Conservation (phyloP, 2,113 vertebrate genomes). For the Elgaria multicarinata region DNA sequence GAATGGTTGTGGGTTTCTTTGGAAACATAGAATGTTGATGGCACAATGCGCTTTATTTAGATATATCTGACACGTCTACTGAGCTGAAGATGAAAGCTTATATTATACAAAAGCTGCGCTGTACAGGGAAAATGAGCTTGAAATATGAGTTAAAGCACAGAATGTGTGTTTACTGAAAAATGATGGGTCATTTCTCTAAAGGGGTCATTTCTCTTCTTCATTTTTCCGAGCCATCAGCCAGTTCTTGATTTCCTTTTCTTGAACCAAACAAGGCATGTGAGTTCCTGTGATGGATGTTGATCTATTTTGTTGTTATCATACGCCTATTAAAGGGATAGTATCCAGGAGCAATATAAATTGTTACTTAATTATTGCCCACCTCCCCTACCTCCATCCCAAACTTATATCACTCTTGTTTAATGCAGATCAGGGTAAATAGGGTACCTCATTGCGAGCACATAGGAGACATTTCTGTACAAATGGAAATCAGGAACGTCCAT, state of each 20-base stretch:
- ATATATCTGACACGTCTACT: slow-evolving; percentile 55
- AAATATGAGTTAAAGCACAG: slow-evolving; percentile 80
- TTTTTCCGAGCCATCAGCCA: slow-evolving; percentile 46
- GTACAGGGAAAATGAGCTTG: slow-evolving; percentile 65
- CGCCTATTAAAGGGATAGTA: slow-evolving; percentile 73
- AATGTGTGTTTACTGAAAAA: slow-evolving; percentile 71
- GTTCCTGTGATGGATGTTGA: slow-evolving; percentile 68
- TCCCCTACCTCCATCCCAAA: slow-evolving; percentile 33
- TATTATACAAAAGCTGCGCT: slow-evolving; percentile 60
- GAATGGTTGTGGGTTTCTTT: slow-evolving; percentile 61
- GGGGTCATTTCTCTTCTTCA: slow-evolving; percentile 41
- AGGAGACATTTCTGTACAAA: neutral
- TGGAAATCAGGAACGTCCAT: slow-evolving; percentile 36
- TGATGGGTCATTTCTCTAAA: slow-evolving; percentile 61
- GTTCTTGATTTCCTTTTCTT: slow-evolving; percentile 42
- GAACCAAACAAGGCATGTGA: slow-evolving; percentile 50
- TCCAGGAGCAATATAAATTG: slow-evolving; percentile 62
- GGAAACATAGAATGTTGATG: slow-evolving; percentile 55
- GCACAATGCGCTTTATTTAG: slow-evolving; percentile 59
- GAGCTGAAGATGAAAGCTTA: slow-evolving; percentile 64
- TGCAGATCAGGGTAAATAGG: slow-evolving; percentile 38
- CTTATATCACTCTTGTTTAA: slow-evolving; percentile 42
- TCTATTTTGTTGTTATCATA: slow-evolving; percentile 53
- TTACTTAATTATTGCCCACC: slow-evolving; percentile 58
- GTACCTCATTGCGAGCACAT: neutral